Evolutionary conservation across 2,888 invertebrate species (phyloP), one percentile per base, ranked within the genome.

Genomic region (Dendrolimus pini): DNA sequence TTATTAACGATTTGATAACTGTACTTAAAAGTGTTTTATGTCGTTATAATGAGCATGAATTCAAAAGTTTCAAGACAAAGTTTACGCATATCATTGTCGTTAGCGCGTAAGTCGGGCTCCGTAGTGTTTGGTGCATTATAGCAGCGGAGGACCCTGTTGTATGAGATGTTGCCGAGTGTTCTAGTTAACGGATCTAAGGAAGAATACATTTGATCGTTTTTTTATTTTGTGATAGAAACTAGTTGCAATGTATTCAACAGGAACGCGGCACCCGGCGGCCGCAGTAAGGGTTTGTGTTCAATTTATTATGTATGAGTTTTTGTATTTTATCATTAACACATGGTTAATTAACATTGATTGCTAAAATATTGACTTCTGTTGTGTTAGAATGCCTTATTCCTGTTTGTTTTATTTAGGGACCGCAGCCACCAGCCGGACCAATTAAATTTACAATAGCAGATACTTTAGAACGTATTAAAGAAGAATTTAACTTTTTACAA

Each of bases 401-500:
- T 41, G 10, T 56, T 41, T 52, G 42, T 3, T 52, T 56, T 54
- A 41, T 70, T 55, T 91, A 96, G 95, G 95, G 95, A 69, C 95
- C 95, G 67, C 95, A 95, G 67, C 97, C 97, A 78, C 94, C 96
- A 63, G 94, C 96, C 63, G 97, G 97, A 83, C 96, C 96, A 65
- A 96, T 97, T 79, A 98, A 98, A 90, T 97, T 97, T 89, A 97
- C 97, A 61, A 95, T 98, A 73, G 94, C 94, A 54, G 98, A 98
- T 85, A 96, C 96, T 61, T 96, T 97, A 89, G 98, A 98, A 89
- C 93, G 98, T 80, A 98, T 98, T 74, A 98, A 98, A 87, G 98
- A 98, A 83, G 98, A 98, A 89, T 98, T 98, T 85, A 97, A 96
- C 90, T 98, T 97, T 89, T 92, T 98, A 68, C 98, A 98, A 91